Percentiles rank a stretch among this genome's conserved stretches.
These are phyloP conservation scores for Anguilla obscura DNA, from an alignment of 2,797 vertebrate genomes.

Conservation along the genomic window DNA sequence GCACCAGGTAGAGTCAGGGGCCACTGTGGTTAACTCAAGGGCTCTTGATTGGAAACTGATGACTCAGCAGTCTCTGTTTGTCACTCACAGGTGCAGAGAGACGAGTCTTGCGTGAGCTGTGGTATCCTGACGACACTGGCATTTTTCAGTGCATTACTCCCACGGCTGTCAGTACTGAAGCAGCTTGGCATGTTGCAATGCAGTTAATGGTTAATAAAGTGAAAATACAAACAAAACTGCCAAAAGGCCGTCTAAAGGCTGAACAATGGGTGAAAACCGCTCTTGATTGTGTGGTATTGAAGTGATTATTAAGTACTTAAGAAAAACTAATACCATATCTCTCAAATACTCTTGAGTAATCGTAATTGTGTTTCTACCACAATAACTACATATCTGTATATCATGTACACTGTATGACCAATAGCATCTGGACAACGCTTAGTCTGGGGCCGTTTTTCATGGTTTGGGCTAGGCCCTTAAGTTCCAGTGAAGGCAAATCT, in stretches of 20 bases:
- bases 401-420: neutral
- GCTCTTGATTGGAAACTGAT: neutral
- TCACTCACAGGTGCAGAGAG: neutral
- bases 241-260: neutral
- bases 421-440: too few relatives aligned
- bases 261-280: neutral
- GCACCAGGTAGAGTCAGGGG: neutral
- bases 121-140: neutral
- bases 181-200: slow-evolving; percentile 7
- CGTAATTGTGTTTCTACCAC: neutral
- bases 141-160: neutral
- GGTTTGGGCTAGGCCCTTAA: too few relatives aligned
- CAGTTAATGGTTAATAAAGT: slow-evolving; percentile 33
- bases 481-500: too few relatives aligned
- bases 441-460: too few relatives aligned
- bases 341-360: neutral
- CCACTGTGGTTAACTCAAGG: neutral
- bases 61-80: neutral
- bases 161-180: neutral
- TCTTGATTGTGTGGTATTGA: neutral
- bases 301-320: neutral
- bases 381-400: neutral
- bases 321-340: neutral
- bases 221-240: neutral
- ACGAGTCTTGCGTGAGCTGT: neutral